phyloP scores from a whole-genome alignment of 2,888 invertebrate species.

The Tetrapedia diversipes region DNA sequence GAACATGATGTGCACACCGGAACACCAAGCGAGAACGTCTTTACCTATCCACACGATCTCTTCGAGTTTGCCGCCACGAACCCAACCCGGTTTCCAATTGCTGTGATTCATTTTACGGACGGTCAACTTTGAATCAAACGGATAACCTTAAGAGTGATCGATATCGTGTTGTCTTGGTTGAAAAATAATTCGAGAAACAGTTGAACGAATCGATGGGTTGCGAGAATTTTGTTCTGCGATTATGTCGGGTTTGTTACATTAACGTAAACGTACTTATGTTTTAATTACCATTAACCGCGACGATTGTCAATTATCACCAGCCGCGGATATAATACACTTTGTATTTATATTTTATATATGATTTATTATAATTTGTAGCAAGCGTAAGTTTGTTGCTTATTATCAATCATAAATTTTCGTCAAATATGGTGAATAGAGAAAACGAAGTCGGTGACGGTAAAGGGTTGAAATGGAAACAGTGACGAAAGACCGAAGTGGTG shows the following conservation, averaged over 20 bases:
- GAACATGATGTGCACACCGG: conserved; percentile 74
- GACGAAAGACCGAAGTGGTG: conserved; percentile 29
- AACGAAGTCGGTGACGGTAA: too few relatives aligned
- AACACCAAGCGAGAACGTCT: conserved; percentile 77
- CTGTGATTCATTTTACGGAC: conserved; percentile 35
- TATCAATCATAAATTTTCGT: too few relatives aligned
- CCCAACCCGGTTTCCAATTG: conserved; percentile 74
- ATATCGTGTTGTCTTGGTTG: not conserved
- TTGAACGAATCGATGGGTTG: conserved; percentile 7
- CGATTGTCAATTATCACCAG: too few relatives aligned
- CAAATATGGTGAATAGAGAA: too few relatives aligned
- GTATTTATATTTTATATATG: too few relatives aligned
- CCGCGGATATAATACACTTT: too few relatives aligned
- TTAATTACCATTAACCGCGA: too few relatives aligned
- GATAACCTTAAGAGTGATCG: conserved; percentile 42
- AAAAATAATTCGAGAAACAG: conserved; percentile 9
- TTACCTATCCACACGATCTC: conserved; percentile 76
- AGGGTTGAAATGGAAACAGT: not conserved
- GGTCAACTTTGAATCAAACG: too few relatives aligned
- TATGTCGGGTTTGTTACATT: too few relatives aligned
- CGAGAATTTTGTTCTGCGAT: not conserved
- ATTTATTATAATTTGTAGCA: too few relatives aligned
- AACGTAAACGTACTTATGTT: too few relatives aligned
- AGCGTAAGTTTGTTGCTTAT: too few relatives aligned
- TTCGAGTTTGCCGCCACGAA: conserved; percentile 73